Evolutionary conservation across 2,113 vertebrate species (phyloP).

Genomic region (Cyphomyrus plagiostoma): DNA sequence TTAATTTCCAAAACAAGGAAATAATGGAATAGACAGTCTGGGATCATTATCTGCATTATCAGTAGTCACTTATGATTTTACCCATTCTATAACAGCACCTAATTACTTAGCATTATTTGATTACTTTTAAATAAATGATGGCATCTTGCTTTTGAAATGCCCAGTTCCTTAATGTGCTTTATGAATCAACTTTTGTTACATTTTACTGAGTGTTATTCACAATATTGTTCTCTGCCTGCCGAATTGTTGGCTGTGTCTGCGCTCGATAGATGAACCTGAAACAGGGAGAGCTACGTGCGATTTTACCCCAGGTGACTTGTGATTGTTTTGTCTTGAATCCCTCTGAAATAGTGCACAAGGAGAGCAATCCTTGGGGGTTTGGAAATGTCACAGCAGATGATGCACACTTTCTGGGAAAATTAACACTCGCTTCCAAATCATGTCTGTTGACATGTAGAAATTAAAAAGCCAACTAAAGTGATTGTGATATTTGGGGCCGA

Average conservation of each 20-base stretch:
- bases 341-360: not conserved
- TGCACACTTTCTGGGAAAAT: not conserved
- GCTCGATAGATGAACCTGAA: conserved; percentile 20
- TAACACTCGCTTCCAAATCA: not conserved
- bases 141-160: not conserved
- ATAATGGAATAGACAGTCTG: not conserved
- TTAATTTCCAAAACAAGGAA: not conserved
- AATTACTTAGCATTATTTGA: not conserved
- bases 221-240: not conserved
- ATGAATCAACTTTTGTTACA: not conserved
- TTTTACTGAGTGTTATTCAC: conserved; percentile 15
- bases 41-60: not conserved
- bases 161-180: not conserved
- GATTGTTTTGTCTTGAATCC: not conserved
- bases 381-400: not conserved
- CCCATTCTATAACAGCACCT: not conserved
- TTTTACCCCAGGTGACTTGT: conserved; percentile 14
- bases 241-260: not conserved
- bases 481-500: conserved; percentile 23
- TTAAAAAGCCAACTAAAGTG: conserved; percentile 27
- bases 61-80: not conserved
- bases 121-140: not conserved
- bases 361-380: not conserved
- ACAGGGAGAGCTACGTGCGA: conserved; percentile 25
- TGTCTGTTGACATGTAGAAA: not conserved